Evolutionary conservation across 1,140 invertebrate genomes (phyloP), one percentile per base, ranked within the genome.

Genomic region (Drosophila serrata): DNA sequence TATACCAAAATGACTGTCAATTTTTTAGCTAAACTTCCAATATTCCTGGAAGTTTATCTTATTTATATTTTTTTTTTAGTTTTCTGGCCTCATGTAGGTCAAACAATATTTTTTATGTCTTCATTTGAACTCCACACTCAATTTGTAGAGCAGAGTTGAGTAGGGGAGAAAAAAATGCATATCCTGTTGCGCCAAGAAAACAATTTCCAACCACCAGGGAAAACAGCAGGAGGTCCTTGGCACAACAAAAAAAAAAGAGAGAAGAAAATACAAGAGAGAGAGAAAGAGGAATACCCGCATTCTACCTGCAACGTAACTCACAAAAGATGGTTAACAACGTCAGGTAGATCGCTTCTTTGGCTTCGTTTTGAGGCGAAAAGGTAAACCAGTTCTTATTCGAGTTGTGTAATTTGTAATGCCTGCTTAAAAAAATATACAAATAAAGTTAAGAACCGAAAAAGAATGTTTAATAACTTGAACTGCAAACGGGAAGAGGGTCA

Each of bases 121-220:
- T 87, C 69, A 86, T 86, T 82, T 75, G 75, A 79, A 63, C 53
- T 56, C 62, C 37, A 67, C 51, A 48, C 56, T 56, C 57, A 75
- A 75, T 79, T 79, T 74, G 75, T 65, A 51, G 40, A 43, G 61
- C 61, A 37, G 46, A 35, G 39, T 46, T 24, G 62, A 35, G 49
- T 56, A 27, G 56, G 24, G 22, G 49, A 59, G 22, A 55, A 59
- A 42, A 61, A 59, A 85, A 60, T 79, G 82, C 73, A 81, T 84
- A 90, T 90, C 85, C 84, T 88, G 84, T 88, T 88, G 84, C 84
- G 80, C 67, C 57, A 42, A 80, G 60, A 79, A 88, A 87, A 88
- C 67, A 80, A 76, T 88, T 87, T 87, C 57, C 81, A 88, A 88
- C 80, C 84, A 88, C 53, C 35, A 62, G 33, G 31, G 43, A 37